Percentiles rank a stretch among this genome's conserved stretches.
These are phyloP conservation scores for Fukomys damarensis DNA, from an alignment of 2,113 vertebrate species.

Conservation along the genomic window DNA sequence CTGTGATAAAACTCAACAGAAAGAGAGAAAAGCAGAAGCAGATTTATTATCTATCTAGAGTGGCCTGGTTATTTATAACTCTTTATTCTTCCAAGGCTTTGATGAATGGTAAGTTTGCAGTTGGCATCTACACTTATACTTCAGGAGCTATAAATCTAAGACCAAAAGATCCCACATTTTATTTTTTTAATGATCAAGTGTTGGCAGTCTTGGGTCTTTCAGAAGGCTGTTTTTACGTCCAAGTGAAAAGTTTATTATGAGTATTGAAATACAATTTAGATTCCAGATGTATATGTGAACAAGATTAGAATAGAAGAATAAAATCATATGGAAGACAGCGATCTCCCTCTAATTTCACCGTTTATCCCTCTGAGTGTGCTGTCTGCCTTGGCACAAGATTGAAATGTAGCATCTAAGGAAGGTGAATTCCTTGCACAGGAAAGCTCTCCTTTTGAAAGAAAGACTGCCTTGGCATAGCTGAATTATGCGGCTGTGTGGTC, in stretches of 20 bases:
- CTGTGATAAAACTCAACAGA: not conserved
- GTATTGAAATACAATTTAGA: conserved; percentile 53
- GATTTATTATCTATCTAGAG: conserved; percentile 53
- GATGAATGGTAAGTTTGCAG: conserved; percentile 64
- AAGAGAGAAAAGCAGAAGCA: conserved; percentile 35
- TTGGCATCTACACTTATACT: conserved; percentile 26
- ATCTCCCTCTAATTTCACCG: not conserved
- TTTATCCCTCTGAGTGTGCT: conserved; percentile 1
- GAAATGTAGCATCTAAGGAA: conserved; percentile 44
- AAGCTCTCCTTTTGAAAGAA: conserved; percentile 55
- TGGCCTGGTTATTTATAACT: conserved; percentile 61
- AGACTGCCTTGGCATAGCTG: not conserved
- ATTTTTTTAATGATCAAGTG: conserved; percentile 51
- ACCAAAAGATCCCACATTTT: conserved; percentile 16
- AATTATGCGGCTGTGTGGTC: conserved; percentile 24
- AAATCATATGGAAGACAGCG: not conserved
- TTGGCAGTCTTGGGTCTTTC: not conserved
- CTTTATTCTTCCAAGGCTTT: conserved; percentile 54
- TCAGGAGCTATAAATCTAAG: conserved; percentile 65
- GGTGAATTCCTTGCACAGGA: not conserved
- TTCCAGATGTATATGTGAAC: conserved; percentile 12
- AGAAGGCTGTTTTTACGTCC: conserved; percentile 50
- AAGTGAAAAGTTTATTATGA: conserved; percentile 53
- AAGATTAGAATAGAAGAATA: not conserved
- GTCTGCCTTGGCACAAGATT: not conserved